Conservation (phyloP, 2,888 invertebrate species). For the Trichopoda pennipes region DNA sequence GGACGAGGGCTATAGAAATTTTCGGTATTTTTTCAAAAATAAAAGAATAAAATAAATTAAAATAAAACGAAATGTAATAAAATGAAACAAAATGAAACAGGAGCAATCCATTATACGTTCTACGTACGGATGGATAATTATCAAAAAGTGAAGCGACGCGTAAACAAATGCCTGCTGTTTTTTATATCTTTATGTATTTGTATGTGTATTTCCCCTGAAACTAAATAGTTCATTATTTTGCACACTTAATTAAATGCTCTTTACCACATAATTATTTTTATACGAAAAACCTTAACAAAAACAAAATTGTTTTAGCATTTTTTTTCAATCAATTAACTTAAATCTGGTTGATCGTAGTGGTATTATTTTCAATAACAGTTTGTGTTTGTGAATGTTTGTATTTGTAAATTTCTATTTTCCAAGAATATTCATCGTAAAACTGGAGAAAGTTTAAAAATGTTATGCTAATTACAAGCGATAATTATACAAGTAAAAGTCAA, state of each 20-base stretch:
- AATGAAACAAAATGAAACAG: no score
- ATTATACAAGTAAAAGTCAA: conserved; percentile 30
- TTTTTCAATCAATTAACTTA: conserved; percentile 56
- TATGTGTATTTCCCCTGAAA: conserved; percentile 1
- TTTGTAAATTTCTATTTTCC: conserved; percentile 7
- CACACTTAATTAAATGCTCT: conserved; percentile 48
- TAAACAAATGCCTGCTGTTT: no score
- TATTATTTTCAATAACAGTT: not conserved
- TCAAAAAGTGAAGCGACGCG: no score
- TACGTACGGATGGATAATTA: no score
- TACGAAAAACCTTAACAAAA: conserved; percentile 45
- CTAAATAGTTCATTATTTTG: conserved; percentile 11
- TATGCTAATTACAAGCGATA: conserved; percentile 9
- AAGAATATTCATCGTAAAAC: not conserved
- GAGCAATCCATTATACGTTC: no score
- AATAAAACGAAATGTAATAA: no score
- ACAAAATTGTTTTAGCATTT: conserved; percentile 57
- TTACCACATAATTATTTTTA: conserved; percentile 62
- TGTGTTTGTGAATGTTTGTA: not conserved
- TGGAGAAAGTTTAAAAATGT: conserved; percentile 10
- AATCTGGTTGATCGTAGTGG: not conserved
- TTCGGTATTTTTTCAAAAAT: no score
- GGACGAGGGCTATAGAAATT: no score
- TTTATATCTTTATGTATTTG: not conserved
- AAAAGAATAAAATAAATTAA: no score